Evolutionary conservation across 2,797 vertebrate species (phyloP).

Genomic region (Cryptoprocta ferox): DNA sequence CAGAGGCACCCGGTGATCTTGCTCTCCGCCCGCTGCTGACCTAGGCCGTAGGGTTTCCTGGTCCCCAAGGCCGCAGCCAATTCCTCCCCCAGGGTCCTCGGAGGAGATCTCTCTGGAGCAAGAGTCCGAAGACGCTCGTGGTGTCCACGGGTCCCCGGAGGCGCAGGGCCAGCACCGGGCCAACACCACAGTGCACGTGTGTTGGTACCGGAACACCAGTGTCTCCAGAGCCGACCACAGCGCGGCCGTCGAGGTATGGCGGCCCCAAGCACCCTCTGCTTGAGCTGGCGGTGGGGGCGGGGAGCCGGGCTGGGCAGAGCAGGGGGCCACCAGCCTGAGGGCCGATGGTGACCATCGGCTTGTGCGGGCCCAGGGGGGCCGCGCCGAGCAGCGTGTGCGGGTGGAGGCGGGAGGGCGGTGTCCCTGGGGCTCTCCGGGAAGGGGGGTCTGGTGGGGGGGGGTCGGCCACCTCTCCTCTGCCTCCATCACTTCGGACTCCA

Average conservation of each 20-base stretch:
- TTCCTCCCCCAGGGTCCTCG: constrained; percentile 89
- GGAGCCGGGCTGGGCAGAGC: too few relatives aligned
- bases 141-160: constrained; percentile 91
- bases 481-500: background rate
- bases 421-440: background rate
- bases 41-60: background rate
- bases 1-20: accelerated
- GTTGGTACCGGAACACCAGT: constrained; percentile 98
- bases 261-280: background rate
- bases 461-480: background rate
- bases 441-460: background rate
- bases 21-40: background rate
- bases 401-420: too few relatives aligned
- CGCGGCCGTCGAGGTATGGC: constrained; percentile 94
- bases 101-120: constrained; percentile 94
- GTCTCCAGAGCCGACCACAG: constrained; percentile 97
- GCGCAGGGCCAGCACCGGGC: constrained; percentile 94
- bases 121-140: constrained; percentile 92
- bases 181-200: constrained; percentile 97
- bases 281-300: background rate
- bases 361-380: too few relatives aligned
- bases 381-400: background rate
- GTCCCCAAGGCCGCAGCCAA: background rate
- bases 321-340: background rate
- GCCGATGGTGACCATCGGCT: background rate